Evolutionary conservation across 1,140 invertebrate genomes (phyloP), one percentile per base, ranked within the genome.

Genomic region (Neomicropteryx cornuta): DNA sequence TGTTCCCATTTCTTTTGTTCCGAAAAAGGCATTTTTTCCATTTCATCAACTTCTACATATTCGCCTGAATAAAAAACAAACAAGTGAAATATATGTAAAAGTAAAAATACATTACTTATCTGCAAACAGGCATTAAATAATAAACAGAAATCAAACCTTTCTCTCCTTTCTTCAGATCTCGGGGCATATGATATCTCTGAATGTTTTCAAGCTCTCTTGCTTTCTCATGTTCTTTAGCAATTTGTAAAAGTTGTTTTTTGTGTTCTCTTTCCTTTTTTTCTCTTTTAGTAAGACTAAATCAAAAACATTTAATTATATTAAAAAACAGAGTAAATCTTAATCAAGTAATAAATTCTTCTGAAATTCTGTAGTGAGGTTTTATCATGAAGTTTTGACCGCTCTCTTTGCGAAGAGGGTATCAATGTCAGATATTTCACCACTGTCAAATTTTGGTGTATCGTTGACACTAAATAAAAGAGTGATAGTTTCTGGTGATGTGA

Each of bases 1-100:
- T 96, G 88, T 70, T 99, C 96, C 96, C 95, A 99, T 72, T 95
- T 92, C 43, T 79, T 77, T 62, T 97, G 94, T 58, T 99, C 96
- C 4, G 88, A 91, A 59, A 93, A 85, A 1, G 87, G 83, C 22
- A 82, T 74, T 53, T 79, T 81, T 60, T 95, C 89, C 51, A 73
- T 72, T 43, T 85, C 82, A 65, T 94, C 90, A 19, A 90, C 83
- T 63, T 97, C 94, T 35, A 83, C 70, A 62, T 93, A 93, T 41
- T 85, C 78, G 31, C 68, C 71, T 71, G 57, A 55, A 50, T 62
- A 38, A 41, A 40, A 39, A 45, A 49, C 23, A 27, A 27, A 27
- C 8, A 27, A 27, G 13, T 8, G 13, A 27, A 27, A 27, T 8
- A 27, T 8, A 27, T 27, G 8, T 27, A 13, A 27, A 27, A 27